Conservation (phyloP, 2,888 invertebrate species). For the Chydorus sphaericus region DNA sequence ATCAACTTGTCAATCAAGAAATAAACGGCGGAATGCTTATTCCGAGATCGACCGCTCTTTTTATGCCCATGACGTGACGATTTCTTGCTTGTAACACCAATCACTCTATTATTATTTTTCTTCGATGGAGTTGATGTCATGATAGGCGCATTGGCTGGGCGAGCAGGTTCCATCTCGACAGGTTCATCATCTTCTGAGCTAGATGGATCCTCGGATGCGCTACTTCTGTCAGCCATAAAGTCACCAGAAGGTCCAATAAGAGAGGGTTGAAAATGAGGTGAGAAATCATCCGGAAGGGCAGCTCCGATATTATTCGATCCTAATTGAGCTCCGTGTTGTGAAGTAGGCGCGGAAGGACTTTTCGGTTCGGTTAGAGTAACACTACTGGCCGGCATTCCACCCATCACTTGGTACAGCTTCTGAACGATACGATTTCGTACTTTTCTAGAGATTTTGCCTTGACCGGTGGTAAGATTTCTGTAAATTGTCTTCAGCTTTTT, state of each 20-base stretch:
- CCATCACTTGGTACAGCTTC: constrained; percentile 12
- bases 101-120: too few relatives aligned
- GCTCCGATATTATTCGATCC: not conserved
- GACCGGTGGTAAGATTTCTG: constrained; percentile 8
- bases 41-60: not conserved
- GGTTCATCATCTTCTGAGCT: not conserved
- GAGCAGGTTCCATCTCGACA: not conserved
- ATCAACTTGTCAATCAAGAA: constrained; percentile 11
- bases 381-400: not conserved
- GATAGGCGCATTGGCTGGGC: too few relatives aligned
- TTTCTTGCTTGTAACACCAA: not conserved
- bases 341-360: too few relatives aligned
- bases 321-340: not conserved
- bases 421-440: not conserved
- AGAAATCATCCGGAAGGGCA: not conserved
- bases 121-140: too few relatives aligned
- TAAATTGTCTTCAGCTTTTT: constrained; percentile 13
- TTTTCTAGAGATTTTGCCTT: constrained; percentile 4
- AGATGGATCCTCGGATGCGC: not conserved
- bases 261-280: not conserved
- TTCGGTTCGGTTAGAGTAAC: not conserved
- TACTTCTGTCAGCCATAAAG: not conserved
- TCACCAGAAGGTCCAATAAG: not conserved
- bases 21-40: constrained; percentile 7
- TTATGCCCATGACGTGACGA: not conserved